Conservation (phyloP, 2,797 vertebrate species). For the Tiaroga cobitis region DNA sequence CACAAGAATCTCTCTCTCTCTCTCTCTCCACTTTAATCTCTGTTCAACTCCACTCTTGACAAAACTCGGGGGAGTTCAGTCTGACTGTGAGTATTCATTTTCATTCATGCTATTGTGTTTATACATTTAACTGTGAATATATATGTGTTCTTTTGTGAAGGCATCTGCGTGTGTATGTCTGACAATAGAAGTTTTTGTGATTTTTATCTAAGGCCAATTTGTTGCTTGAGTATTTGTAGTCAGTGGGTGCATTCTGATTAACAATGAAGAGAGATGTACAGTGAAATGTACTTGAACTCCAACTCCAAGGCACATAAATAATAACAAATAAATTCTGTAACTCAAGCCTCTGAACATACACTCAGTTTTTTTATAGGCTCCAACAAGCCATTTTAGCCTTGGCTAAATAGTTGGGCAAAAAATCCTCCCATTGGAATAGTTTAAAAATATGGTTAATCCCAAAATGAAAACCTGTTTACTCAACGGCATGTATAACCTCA, state of each 20-base stretch:
- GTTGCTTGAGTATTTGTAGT: constrained; percentile 24
- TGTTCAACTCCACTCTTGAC: constrained; percentile 72
- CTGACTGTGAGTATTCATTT: constrained; percentile 77
- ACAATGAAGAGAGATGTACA: constrained; percentile 26
- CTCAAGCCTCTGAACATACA: constrained; percentile 34
- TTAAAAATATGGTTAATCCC: background rate
- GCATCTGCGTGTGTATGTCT: constrained; percentile 19
- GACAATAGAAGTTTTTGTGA: constrained; percentile 30
- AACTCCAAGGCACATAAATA: constrained; percentile 35
- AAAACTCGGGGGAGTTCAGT: constrained; percentile 63
- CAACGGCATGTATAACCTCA: background rate
- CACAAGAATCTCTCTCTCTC: constrained; percentile 69
- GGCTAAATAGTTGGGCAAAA: constrained; percentile 8
- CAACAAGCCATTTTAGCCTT: constrained; percentile 34
- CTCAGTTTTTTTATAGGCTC: constrained; percentile 29
- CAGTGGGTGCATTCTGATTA: constrained; percentile 40
- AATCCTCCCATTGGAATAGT: constrained; percentile 22
- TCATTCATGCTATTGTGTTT: constrained; percentile 37
- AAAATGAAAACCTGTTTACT: constrained; percentile 1
- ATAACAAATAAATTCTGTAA: constrained; percentile 49
- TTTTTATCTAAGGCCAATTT: constrained; percentile 46
- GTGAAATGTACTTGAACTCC: constrained; percentile 27
- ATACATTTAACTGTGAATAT: constrained; percentile 26
- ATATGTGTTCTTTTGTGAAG: constrained; percentile 21
- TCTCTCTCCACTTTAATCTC: constrained; percentile 67